A percentile compares a stretch with the other conserved stretches of the same genome.
These are phyloP conservation scores for Psilopsiagon aymara DNA, from an alignment of 2,113 vertebrate genomes.

Conservation along the genomic window DNA sequence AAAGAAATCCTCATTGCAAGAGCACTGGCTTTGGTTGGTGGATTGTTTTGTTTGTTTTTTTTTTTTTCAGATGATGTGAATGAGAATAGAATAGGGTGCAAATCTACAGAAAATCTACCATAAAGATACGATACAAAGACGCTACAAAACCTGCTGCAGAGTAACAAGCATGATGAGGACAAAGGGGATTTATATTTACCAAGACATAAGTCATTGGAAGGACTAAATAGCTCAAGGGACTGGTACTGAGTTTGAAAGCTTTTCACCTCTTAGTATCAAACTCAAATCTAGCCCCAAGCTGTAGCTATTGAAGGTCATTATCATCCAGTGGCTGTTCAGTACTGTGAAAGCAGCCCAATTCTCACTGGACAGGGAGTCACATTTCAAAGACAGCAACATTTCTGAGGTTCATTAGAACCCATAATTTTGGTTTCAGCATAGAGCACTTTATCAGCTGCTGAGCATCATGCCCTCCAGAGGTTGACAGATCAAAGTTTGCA, in stretches of 20 bases:
- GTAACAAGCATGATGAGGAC: slow-evolving; percentile 14
- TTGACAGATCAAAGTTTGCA: slow-evolving; percentile 29
- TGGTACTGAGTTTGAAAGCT: slow-evolving; percentile 53
- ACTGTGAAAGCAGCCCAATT: slow-evolving; percentile 44
- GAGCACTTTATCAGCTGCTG: slow-evolving; percentile 38
- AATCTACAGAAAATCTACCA: not conserved
- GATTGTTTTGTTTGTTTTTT: not conserved
- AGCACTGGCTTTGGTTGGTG: not conserved
- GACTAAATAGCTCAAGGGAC: slow-evolving; percentile 60
- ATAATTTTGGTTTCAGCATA: slow-evolving; percentile 53
- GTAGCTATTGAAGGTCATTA: slow-evolving; percentile 66
- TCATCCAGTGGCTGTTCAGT: slow-evolving; percentile 50
- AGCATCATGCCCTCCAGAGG: slow-evolving; percentile 25
- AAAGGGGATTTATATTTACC: slow-evolving; percentile 51
- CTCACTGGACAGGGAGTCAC: slow-evolving; percentile 49
- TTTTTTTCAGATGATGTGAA: not conserved
- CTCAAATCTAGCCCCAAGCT: slow-evolving; percentile 59
- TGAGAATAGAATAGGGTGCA: not conserved
- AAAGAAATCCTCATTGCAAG: not conserved
- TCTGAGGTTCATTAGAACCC: slow-evolving; percentile 56
- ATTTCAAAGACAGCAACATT: slow-evolving; percentile 59
- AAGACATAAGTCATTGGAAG: slow-evolving; percentile 52
- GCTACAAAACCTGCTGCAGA: not conserved
- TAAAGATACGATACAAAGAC: not conserved
- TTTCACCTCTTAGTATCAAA: slow-evolving; percentile 64